These are phyloP conservation scores for Timandra comae DNA, from an alignment of 2,888 invertebrate genomes.

Conservation along the genomic window DNA sequence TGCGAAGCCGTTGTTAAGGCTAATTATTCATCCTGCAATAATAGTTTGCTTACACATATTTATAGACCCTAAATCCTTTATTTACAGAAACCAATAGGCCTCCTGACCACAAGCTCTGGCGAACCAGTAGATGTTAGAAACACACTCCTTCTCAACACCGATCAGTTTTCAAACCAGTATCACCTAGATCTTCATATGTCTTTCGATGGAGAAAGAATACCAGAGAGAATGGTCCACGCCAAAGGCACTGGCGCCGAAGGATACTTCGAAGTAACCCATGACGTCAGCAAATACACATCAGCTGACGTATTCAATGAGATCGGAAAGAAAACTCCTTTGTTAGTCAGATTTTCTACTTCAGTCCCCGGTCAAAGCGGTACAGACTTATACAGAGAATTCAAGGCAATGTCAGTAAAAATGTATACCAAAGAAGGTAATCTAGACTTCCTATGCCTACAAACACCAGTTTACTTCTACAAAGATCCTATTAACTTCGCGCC, in stretches of 20 bases:
- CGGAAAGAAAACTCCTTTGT: conserved; percentile 77
- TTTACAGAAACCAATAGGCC: conserved; percentile 66
- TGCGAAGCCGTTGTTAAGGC: too few species aligned
- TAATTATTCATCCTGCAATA: too few species aligned
- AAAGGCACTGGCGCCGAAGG: conserved; percentile 92
- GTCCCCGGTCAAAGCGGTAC: conserved; percentile 80
- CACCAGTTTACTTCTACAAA: conserved; percentile 74
- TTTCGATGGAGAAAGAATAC: conserved; percentile 85
- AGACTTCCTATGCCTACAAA: conserved; percentile 58
- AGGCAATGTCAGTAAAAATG: conserved; percentile 61
- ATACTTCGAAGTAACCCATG: conserved; percentile 88
- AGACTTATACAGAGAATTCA: conserved; percentile 46
- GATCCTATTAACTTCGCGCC: conserved; percentile 72
- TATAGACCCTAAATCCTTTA: too few species aligned
- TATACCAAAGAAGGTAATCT: conserved; percentile 42
- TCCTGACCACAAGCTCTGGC: conserved; percentile 85
- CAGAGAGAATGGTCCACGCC: conserved; percentile 93
- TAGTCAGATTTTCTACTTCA: conserved; percentile 76
- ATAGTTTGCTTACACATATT: too few species aligned
- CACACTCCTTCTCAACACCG: conserved; percentile 84
- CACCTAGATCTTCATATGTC: conserved; percentile 77
- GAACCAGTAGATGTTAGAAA: conserved; percentile 84
- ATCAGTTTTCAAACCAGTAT: conserved; percentile 38
- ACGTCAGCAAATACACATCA: conserved; percentile 79
- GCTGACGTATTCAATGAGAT: conserved; percentile 77